Evolutionary conservation across 23 tunicate species (phyloP).

Genomic region (Phallusia fumigata): DNA sequence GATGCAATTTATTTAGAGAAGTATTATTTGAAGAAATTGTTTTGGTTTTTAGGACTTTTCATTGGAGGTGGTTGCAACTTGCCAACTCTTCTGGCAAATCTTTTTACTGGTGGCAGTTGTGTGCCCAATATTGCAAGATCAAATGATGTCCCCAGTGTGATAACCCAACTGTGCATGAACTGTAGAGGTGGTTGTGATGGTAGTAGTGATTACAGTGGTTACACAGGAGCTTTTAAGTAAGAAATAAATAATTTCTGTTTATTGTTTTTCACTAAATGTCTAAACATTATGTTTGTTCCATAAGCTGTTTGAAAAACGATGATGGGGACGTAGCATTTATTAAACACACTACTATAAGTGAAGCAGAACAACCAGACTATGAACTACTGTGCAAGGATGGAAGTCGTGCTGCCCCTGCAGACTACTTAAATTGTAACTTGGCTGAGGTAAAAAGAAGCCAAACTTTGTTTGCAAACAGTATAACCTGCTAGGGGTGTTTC

Average conservation of each 20-base stretch:
- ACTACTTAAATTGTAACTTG: slow-evolving; percentile 43
- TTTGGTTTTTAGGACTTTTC: too few species aligned
- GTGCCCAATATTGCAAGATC: background rate
- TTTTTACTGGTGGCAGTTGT: background rate
- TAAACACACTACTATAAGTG: slow-evolving; percentile 35
- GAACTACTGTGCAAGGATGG: slow-evolving; percentile 51
- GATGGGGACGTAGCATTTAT: slow-evolving; percentile 73
- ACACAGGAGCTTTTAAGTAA: slow-evolving; percentile 50
- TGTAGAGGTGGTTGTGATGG: slow-evolving; percentile 29
- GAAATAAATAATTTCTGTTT: background rate
- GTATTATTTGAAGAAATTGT: too few species aligned
- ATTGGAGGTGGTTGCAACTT: background rate
- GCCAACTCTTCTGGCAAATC: background rate
- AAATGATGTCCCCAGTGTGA: background rate
- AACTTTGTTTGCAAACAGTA: too few species aligned
- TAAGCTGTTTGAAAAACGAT: slow-evolving; percentile 37
- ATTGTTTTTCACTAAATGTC: background rate
- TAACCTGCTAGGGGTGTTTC: too few species aligned
- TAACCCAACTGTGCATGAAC: slow-evolving; percentile 31
- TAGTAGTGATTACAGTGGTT: slow-evolving; percentile 17
- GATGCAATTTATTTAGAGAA: too few species aligned
- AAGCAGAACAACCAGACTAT: background rate
- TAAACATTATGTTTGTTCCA: background rate
- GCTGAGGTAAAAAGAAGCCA: slow-evolving; percentile 31
- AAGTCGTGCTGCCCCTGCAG: background rate